Evolutionary conservation across 2,888 invertebrate species (phyloP).

Genomic region (Mayetiola destructor): DNA sequence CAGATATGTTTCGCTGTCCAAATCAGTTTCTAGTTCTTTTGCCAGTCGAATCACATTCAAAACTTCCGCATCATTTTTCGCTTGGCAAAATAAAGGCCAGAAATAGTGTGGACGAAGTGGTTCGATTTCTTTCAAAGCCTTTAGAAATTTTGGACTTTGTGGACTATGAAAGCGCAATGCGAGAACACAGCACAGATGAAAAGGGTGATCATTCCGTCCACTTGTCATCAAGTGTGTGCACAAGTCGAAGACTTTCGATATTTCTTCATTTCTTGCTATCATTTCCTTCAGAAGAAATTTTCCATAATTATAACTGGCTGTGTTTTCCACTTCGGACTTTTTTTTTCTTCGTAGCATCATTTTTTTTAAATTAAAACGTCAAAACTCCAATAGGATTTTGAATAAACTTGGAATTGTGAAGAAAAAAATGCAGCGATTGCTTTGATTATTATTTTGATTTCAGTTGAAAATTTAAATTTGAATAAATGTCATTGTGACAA

Average conservation of each 20-base stretch:
- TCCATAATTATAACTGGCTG: slow-evolving; percentile 42
- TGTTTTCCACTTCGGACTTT: slow-evolving; percentile 34
- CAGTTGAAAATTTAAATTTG: no score
- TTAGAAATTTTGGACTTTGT: slow-evolving; percentile 22
- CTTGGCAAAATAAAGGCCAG: slow-evolving; percentile 46
- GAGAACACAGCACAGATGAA: slow-evolving; percentile 41
- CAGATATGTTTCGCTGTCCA: slow-evolving; percentile 42
- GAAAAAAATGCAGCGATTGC: no score
- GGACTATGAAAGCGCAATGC: slow-evolving; percentile 35
- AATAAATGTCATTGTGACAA: no score
- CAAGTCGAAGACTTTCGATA: slow-evolving; percentile 28
- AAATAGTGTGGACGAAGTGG: slow-evolving; percentile 45
- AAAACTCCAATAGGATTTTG: no score
- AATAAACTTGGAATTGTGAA: no score
- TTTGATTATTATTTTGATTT: no score
- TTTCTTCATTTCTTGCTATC: slow-evolving; percentile 38
- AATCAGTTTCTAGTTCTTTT: background rate
- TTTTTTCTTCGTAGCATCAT: no score
- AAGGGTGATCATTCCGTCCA: slow-evolving; percentile 26
- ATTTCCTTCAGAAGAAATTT: slow-evolving; percentile 43
- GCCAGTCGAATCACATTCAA: background rate
- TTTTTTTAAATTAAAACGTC: no score
- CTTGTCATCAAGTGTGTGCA: slow-evolving; percentile 24
- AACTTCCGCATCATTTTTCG: slow-evolving; percentile 35
- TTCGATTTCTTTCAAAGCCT: slow-evolving; percentile 23